Percentiles rank a stretch among this genome's conserved stretches.
These are phyloP conservation scores for Conger conger DNA, from an alignment of 2,113 vertebrate genomes.

Conservation along the genomic window DNA sequence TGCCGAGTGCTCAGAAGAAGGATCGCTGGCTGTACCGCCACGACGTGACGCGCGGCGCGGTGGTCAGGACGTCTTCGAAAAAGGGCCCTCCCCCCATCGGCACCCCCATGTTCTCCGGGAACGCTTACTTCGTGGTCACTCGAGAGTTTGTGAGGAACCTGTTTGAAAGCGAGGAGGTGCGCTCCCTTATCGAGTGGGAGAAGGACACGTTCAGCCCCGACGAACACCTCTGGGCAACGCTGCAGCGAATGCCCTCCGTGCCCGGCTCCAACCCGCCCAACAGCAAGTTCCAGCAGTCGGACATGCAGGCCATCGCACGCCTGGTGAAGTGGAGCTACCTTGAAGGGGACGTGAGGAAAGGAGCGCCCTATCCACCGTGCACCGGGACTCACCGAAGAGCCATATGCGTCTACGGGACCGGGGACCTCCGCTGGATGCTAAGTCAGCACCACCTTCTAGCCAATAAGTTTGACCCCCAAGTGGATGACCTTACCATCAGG, in stretches of 20 bases:
- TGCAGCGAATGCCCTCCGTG: constrained; percentile 76
- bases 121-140: constrained; percentile 78
- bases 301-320: constrained; percentile 80
- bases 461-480: constrained; percentile 87
- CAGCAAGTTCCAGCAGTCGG: constrained; percentile 75
- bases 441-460: constrained; percentile 81
- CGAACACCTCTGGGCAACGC: constrained; percentile 90
- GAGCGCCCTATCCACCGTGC: constrained; percentile 80
- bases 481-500: constrained; percentile 75
- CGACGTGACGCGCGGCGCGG: constrained; percentile 34
- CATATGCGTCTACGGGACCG: constrained; percentile 81
- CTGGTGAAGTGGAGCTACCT: constrained; percentile 78
- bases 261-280: constrained; percentile 72
- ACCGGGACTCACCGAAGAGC: constrained; percentile 68
- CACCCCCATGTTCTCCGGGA: constrained; percentile 80
- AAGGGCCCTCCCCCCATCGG: constrained; percentile 72
- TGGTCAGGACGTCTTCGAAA: constrained; percentile 41
- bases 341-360: constrained; percentile 71
- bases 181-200: constrained; percentile 77
- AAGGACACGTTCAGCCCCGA: constrained; percentile 91
- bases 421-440: constrained; percentile 82
- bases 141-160: constrained; percentile 78
- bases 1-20: constrained; percentile 57
- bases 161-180: constrained; percentile 56
- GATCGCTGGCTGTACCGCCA: constrained; percentile 74